Percentiles rank a stretch among this genome's conserved stretches.
Evolutionary conservation across 2,888 invertebrate species (phyloP).

Genomic region (Philopedon plagiatum): DNA sequence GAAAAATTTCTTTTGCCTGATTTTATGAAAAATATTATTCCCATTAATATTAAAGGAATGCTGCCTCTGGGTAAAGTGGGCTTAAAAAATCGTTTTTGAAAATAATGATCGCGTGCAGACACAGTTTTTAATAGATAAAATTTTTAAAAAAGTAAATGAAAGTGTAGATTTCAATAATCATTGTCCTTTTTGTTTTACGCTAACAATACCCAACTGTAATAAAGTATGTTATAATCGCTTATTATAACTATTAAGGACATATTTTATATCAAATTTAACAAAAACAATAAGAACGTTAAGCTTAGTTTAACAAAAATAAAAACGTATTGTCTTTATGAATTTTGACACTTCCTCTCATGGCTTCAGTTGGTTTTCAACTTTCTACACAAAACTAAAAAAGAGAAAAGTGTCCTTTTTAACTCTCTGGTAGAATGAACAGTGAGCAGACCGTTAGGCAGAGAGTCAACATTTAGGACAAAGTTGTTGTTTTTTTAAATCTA

Average conservation of each 20-base stretch:
- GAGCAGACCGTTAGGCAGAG: neutral
- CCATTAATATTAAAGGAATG: too few species aligned
- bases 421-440: neutral
- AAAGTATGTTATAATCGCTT: neutral
- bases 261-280: slow-evolving; percentile 15
- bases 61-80: too few species aligned
- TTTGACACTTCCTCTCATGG: slow-evolving; percentile 15
- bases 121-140: too few species aligned
- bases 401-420: neutral
- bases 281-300: slow-evolving; percentile 4
- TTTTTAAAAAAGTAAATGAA: too few species aligned
- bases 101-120: too few species aligned
- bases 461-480: neutral
- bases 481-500: slow-evolving; percentile 1
- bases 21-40: too few species aligned
- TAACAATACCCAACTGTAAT: neutral
- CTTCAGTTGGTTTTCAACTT: neutral
- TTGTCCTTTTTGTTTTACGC: neutral
- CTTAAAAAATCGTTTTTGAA: too few species aligned
- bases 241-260: slow-evolving; percentile 1
- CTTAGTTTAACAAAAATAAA: slow-evolving; percentile 8
- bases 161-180: too few species aligned
- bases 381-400: slow-evolving; percentile 2
- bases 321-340: neutral
- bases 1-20: too few species aligned